phyloP scores from a whole-genome alignment of 2,113 vertebrate genomes.

The Callaeas wilsoni region DNA sequence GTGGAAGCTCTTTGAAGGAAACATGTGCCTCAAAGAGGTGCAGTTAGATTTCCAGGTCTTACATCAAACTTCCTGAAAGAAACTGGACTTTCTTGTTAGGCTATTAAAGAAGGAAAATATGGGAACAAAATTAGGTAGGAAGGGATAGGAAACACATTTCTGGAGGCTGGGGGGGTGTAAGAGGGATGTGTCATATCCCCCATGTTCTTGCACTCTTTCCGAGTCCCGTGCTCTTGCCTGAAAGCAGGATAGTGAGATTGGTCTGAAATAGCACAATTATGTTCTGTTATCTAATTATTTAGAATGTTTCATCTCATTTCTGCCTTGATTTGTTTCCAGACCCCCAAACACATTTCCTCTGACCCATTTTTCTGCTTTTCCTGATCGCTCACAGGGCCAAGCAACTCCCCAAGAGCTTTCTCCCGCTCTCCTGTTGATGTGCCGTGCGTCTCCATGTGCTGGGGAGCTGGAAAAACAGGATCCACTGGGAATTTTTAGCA shows the following conservation, averaged over 20 bases:
- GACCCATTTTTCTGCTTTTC: background rate
- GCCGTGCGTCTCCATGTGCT: background rate
- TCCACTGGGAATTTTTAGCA: background rate
- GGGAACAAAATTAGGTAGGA: background rate
- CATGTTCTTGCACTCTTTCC: accelerated
- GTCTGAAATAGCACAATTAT: background rate
- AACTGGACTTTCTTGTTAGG: background rate
- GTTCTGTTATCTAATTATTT: background rate
- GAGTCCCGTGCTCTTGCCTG: background rate
- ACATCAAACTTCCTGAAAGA: background rate
- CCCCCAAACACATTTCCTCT: background rate
- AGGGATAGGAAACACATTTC: background rate
- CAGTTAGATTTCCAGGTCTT: background rate
- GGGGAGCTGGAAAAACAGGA: background rate
- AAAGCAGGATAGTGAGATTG: background rate
- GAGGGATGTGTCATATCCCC: background rate
- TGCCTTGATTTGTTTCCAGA: background rate
- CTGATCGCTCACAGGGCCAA: background rate
- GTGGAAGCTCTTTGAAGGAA: background rate
- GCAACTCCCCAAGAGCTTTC: background rate
- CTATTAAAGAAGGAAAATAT: background rate
- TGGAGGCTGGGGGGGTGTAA: background rate
- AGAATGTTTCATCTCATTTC: background rate
- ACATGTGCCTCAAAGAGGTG: background rate
- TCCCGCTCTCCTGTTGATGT: background rate